Base-by-base conservation (phyloP, 1,140 invertebrate genomes). In the Epicauta chinensis region DNA sequence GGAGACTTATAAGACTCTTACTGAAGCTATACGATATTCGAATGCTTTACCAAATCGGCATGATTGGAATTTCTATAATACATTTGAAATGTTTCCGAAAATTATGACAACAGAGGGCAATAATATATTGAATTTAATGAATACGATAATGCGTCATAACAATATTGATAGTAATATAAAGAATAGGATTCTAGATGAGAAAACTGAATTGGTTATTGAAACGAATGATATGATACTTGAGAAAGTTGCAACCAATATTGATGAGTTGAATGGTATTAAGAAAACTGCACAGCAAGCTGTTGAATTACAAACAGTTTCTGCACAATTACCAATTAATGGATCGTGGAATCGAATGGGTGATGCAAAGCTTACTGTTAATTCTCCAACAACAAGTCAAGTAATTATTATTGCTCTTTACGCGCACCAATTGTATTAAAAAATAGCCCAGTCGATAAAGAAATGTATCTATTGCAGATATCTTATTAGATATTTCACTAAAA, bases 181-280 rank as follows among this genome's bases (percentile, higher is more conserved):
- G 58, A 67, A 69, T 47, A 65, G 77, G 31, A 79, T 81, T 53
- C 46, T 77, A 2, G 82, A 89, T 39, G 85, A 90, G 54, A 84
- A 83, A 62, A 82, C 86, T 62, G 87, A 91, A 58, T 69, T 87
- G 34, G 58, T 91, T 7, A 70, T 82, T 17, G 87, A 90, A 62
- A 78, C 80, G 9, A 91, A 91, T 73, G 89, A 92, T 70, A 74
- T 79, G 16, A 75, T 91, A n/a, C 69, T 91, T n/a, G 89, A 93
- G 65, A 76, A 81, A 67, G 82, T 88, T 30, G 86, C 86, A 64
- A 80, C 79, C 65, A 72, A 71, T 55, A 75, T 91, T 60, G 87
- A 91, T 69, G 80, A 86, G 64, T 79, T 85, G 30, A 75, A 76
- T 63, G 87, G 87, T 1, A 70, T 84, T 13, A 76, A 74, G 50